Evolutionary conservation across 1,140 invertebrate genomes (phyloP).

Genomic region (Mesaphorura yosii): DNA sequence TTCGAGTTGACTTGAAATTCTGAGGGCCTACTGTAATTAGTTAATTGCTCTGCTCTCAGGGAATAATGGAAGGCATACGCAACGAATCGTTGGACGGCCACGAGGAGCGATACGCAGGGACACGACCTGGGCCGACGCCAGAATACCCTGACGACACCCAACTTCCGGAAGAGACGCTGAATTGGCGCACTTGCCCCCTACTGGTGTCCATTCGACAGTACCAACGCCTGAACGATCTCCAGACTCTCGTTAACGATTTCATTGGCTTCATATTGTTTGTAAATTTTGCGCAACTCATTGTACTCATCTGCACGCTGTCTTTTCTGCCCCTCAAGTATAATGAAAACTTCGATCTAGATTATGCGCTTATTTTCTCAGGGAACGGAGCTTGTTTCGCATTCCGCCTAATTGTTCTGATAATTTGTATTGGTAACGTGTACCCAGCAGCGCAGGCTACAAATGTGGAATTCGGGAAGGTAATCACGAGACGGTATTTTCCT

Average conservation of each 20-base stretch:
- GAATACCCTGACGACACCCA: too few relatives aligned
- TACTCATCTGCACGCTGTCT: conserved; percentile 10
- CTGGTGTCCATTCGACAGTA: neutral
- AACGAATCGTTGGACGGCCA: too few relatives aligned
- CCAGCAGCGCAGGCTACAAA: neutral
- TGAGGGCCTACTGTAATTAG: neutral
- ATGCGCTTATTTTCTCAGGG: neutral
- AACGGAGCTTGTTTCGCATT: neutral
- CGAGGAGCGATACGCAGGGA: too few relatives aligned
- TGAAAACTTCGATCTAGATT: conserved; percentile 1
- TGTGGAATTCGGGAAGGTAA: conserved; percentile 9
- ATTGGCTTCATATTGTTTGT: conserved; percentile 13
- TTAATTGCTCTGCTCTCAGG: too few relatives aligned
- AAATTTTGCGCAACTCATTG: conserved; percentile 15
- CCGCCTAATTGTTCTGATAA: conserved; percentile 10
- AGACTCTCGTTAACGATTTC: conserved; percentile 5
- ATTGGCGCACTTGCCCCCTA: too few relatives aligned
- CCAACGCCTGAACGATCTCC: conserved; percentile 7
- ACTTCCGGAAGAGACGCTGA: too few relatives aligned
- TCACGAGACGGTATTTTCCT: neutral
- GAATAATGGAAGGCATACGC: too few relatives aligned
- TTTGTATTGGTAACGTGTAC: conserved; percentile 20
- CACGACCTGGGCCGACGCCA: too few relatives aligned
- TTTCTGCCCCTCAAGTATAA: conserved; percentile 17
- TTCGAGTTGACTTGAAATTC: neutral